Conservation (phyloP, 2,113 vertebrate genomes). For the Hyperopisus bebe region DNA sequence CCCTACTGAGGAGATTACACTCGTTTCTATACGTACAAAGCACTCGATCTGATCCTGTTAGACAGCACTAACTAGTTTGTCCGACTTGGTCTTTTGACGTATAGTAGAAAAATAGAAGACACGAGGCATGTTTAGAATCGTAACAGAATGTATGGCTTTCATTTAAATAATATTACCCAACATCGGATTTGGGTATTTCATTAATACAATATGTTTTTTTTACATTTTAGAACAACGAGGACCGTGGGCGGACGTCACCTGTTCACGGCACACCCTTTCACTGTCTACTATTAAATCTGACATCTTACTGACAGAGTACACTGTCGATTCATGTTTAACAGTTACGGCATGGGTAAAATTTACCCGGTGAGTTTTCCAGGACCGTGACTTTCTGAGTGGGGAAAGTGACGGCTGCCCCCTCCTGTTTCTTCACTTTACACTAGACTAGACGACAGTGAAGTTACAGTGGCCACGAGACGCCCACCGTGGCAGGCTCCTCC, state of each 20-base stretch:
- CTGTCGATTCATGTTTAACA: not conserved
- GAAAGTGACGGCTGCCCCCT: not conserved
- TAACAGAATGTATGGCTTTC: not conserved
- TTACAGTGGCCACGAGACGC: not conserved
- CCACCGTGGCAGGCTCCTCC: constrained; percentile 20
- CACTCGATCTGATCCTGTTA: not conserved
- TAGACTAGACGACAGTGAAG: not conserved
- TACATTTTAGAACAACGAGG: not conserved
- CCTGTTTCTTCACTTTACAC: not conserved
- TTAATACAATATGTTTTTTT: not conserved
- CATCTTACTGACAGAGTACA: not conserved
- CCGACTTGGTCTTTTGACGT: not conserved
- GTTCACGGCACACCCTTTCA: not conserved
- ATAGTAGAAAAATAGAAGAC: not conserved
- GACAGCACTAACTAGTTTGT: not conserved
- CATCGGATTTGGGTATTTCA: not conserved
- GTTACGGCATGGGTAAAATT: not conserved
- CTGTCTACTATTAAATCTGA: not conserved
- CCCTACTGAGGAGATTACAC: not conserved
- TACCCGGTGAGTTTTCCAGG: not conserved
- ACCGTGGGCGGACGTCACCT: not conserved
- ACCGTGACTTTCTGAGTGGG: not conserved
- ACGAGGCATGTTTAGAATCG: not conserved
- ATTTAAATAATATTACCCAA: not conserved
- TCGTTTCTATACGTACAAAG: not conserved